Conservation (phyloP, 2,888 invertebrate species). For the Chymomyza fuscimana region DNA sequence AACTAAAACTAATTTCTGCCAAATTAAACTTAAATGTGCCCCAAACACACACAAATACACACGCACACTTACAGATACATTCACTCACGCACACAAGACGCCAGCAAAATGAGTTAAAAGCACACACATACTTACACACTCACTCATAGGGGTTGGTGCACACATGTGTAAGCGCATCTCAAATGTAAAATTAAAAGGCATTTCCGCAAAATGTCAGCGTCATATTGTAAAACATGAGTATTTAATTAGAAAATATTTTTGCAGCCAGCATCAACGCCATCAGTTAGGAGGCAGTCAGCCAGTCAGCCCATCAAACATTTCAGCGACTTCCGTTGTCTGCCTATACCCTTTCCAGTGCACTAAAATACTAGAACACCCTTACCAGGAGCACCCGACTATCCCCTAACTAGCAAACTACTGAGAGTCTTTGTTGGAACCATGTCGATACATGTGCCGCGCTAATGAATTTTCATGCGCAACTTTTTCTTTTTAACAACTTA, state of each 20-base stretch:
- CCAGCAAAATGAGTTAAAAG: conserved; percentile 50
- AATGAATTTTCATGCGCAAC: conserved; percentile 30
- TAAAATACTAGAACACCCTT: neutral
- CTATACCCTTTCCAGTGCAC: neutral
- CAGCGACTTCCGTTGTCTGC: conserved; percentile 17
- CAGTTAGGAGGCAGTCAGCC: conserved; percentile 18
- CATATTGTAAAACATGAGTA: conserved; percentile 76
- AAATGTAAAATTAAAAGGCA: conserved; percentile 75
- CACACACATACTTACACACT: conserved; percentile 9
- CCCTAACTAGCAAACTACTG: neutral
- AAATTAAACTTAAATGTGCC: conserved; percentile 71
- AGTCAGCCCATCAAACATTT: conserved; percentile 31
- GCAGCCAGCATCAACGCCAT: conserved; percentile 29
- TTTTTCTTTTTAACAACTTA: conserved; percentile 67
- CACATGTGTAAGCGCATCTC: conserved; percentile 48
- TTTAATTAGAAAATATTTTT: conserved; percentile 75
- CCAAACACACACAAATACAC: conserved; percentile 11
- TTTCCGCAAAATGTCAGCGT: conserved; percentile 75
- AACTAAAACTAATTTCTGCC: conserved; percentile 75
- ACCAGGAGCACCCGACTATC: neutral
- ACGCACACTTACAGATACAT: neutral
- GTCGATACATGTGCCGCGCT: conserved; percentile 40
- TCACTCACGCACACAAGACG: conserved; percentile 27
- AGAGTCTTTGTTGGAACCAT: conserved; percentile 5
- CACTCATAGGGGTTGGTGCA: neutral